Evolutionary conservation across 2,888 invertebrate species (phyloP), one percentile per base, ranked within the genome.

Genomic region (Leptinotarsa rubiginosa): DNA sequence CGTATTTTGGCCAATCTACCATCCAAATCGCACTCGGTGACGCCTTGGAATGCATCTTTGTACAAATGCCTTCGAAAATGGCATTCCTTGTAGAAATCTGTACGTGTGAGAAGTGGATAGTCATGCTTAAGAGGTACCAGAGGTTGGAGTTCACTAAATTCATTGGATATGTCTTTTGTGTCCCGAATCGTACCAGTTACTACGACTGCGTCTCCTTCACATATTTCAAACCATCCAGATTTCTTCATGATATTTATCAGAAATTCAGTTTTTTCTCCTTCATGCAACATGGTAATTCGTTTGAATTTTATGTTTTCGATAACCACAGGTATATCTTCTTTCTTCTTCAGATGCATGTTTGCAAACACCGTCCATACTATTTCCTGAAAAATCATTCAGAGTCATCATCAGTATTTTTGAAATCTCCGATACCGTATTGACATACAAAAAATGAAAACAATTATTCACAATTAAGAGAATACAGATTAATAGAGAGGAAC

Each of bases 121-220:
- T 41, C 41, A 41, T 10, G 41, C 10, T 12, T 41, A 3, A 41
- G 41, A 41, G 41, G 41, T 12, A 41, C 10, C 10, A 41, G 2
- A 41, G 41, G 41, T 41, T 41, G 41, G 10, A 41, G 41, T 41
- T 41, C 41, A 41, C 10, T 54, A 66, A 76, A 79, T 41, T 79
- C 77, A 2, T 47, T 50, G 2, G 70, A 65, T 0, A 90, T 88
- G 75, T 91, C 89, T 79, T 89, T 88, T 77, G 90, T 88, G 0
- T 88, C 88, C 70, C 90, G 90, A 56, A 94, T 91, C 3, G 86
- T 89, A 56, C 94, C 94, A 0, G 92, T 92, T 0, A 93, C 93
- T 49, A 94, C 91, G 0, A 92, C 89, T 0, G 90, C 90, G 1
- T 91, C 91, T 2, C 91, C 90, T 85, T 94, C 93, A 0, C 74